Conservation (phyloP, 2,113 vertebrate genomes). For the Calidris pugnax region DNA sequence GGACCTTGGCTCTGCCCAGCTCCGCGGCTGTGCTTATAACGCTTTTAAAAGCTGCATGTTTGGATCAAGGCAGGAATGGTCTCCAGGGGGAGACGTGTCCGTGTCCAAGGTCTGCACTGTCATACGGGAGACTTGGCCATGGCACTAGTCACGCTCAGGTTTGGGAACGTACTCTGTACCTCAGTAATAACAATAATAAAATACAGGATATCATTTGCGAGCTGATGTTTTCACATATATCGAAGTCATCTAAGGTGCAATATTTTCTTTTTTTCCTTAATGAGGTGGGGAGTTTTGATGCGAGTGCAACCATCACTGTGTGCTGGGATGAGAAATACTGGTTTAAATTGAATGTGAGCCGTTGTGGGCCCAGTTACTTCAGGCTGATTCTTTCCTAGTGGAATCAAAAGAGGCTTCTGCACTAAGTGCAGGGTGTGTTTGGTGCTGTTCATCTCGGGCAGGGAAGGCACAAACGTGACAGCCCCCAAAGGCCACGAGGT, state of each 20-base stretch:
- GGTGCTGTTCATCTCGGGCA: background rate
- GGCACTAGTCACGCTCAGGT: background rate
- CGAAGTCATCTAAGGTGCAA: fast-evolving
- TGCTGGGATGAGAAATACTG: background rate
- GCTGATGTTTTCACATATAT: background rate
- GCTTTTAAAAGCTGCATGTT: background rate
- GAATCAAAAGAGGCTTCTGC: background rate
- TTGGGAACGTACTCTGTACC: background rate
- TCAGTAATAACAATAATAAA: slow-evolving; percentile 1
- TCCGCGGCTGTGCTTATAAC: background rate
- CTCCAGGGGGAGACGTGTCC: fast-evolving
- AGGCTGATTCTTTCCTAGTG: background rate
- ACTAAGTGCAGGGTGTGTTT: fast-evolving
- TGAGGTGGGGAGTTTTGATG: fast-evolving
- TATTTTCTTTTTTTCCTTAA: background rate
- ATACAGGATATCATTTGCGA: background rate
- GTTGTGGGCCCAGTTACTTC: fast-evolving
- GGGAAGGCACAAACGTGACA: background rate
- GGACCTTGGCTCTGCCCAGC: background rate
- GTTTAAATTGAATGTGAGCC: background rate
- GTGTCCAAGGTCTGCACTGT: background rate
- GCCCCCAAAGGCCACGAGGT: background rate
- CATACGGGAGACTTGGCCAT: background rate
- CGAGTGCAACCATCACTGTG: fast-evolving
- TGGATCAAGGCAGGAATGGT: background rate